phyloP scores from a whole-genome alignment of 2,888 invertebrate species.

The Callyntrura sp. region DNA sequence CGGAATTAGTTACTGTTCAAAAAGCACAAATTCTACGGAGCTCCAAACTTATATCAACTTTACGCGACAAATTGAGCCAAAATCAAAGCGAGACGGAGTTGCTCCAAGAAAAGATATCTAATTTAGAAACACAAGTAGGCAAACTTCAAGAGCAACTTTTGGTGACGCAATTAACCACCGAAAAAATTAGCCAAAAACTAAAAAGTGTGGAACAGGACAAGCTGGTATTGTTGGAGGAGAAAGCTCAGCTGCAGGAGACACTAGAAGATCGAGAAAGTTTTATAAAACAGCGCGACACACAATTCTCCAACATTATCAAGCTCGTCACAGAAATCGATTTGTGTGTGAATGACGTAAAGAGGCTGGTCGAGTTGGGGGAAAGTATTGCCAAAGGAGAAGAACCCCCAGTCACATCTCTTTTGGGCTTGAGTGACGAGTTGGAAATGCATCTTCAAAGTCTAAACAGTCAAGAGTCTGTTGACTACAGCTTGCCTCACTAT shows the following conservation, averaged over 20 bases:
- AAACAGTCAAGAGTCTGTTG: constrained; percentile 5
- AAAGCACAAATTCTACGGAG: constrained; percentile 79
- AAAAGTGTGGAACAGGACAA: constrained; percentile 76
- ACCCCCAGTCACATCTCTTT: constrained; percentile 79
- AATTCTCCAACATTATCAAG: constrained; percentile 77
- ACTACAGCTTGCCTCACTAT: not conserved
- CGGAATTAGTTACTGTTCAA: constrained; percentile 77
- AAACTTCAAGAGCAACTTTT: constrained; percentile 76
- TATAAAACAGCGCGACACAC: constrained; percentile 70
- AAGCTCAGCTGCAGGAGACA: constrained; percentile 57
- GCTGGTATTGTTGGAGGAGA: constrained; percentile 58
- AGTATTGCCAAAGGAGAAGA: constrained; percentile 80
- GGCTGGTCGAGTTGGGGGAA: constrained; percentile 78
- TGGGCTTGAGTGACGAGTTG: constrained; percentile 79
- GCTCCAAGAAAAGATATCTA: constrained; percentile 63
- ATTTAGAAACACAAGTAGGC: constrained; percentile 53
- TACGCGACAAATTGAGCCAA: constrained; percentile 69
- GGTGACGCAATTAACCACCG: constrained; percentile 68
- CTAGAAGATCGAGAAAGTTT: constrained; percentile 73
- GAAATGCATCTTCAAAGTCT: constrained; percentile 75
- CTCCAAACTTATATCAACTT: constrained; percentile 74
- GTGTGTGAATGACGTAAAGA: constrained; percentile 78
- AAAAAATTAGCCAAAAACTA: constrained; percentile 67
- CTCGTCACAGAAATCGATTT: constrained; percentile 82
- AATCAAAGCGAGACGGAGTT: constrained; percentile 69